phyloP scores from a whole-genome alignment of 2,797 vertebrate genomes.

The Lacerta agilis region DNA sequence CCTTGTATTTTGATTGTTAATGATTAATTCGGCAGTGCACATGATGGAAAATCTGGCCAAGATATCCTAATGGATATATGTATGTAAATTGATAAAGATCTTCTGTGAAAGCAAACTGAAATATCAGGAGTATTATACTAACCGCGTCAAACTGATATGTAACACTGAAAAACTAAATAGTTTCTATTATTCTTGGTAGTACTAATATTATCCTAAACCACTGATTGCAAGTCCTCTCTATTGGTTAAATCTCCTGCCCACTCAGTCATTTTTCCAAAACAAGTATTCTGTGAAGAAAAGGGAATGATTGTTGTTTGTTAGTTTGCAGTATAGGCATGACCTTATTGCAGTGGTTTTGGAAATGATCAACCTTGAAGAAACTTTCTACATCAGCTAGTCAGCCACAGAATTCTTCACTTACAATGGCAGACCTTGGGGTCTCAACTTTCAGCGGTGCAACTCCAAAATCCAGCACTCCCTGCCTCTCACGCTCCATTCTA shows the following conservation, averaged over 20 bases:
- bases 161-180: background rate
- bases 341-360: background rate
- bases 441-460: too few relatives aligned
- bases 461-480: too few relatives aligned
- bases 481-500: too few relatives aligned
- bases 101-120: conserved; percentile 37
- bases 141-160: background rate
- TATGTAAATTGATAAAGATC: conserved; percentile 62
- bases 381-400: background rate
- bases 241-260: background rate
- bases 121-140: background rate
- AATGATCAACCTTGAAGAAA: background rate
- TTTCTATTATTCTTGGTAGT: background rate
- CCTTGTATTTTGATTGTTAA: conserved; percentile 57
- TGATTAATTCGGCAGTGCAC: conserved; percentile 43
- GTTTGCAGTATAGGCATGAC: background rate
- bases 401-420: background rate
- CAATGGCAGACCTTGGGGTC: too few relatives aligned
- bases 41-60: conserved; percentile 39
- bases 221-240: background rate
- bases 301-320: background rate
- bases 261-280: background rate
- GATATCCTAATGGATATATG: conserved; percentile 53
- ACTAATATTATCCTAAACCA: background rate
- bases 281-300: background rate